Conservation (phyloP, 1,140 invertebrate species). For the Aphaenogaster floridana region DNA sequence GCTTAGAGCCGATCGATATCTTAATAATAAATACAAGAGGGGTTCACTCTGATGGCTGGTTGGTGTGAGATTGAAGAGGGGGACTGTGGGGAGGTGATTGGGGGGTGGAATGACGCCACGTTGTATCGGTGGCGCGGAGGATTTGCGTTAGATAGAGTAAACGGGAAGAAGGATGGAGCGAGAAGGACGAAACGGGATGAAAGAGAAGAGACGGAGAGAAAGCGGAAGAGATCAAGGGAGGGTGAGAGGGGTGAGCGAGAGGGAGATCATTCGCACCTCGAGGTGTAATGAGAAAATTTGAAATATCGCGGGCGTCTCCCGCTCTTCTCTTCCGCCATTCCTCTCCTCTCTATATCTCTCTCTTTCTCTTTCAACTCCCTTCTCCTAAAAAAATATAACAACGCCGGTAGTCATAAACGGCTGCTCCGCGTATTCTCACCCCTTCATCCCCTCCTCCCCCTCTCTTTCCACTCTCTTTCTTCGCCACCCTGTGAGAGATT, state of each 20-base stretch:
- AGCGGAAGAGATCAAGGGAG: conserved; percentile 56
- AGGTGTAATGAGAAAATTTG: conserved; percentile 87
- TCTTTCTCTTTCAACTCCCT: conserved; percentile 28
- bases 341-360: conserved; percentile 52
- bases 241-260: conserved; percentile 31
- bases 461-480: conserved; percentile 28
- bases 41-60: conserved; percentile 83
- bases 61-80: conserved; percentile 85
- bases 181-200: conserved; percentile 48
- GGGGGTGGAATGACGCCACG: conserved; percentile 71
- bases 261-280: conserved; percentile 85
- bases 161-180: conserved; percentile 43
- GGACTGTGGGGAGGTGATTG: conserved; percentile 79
- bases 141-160: conserved; percentile 65
- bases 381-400: conserved; percentile 75
- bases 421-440: conserved; percentile 75
- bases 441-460: conserved; percentile 46
- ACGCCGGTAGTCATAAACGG: conserved; percentile 82
- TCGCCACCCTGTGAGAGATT: conserved; percentile 79
- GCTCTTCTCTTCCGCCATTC: conserved; percentile 37
- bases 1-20: conserved; percentile 85
- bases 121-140: conserved; percentile 70
- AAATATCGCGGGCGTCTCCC: conserved; percentile 84
- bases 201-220: conserved; percentile 55
- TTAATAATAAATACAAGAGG: conserved; percentile 87